Evolutionary conservation across 2,888 invertebrate species (phyloP), one percentile per base, ranked within the genome.

Genomic region (Sphaerophoria taeniata): DNA sequence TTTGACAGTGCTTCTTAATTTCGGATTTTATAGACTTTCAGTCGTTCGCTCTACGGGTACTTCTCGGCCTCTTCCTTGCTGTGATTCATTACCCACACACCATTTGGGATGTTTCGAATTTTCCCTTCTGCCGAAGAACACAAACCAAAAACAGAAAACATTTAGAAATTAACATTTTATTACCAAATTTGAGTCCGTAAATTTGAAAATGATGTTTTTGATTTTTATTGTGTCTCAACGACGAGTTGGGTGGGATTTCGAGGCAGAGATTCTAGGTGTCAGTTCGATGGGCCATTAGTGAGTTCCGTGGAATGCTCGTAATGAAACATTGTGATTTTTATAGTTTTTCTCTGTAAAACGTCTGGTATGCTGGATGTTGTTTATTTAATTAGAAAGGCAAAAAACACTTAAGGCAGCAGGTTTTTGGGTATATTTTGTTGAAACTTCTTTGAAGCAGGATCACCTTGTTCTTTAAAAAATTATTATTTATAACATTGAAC

Each of bases 1-100:
- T 80, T 84, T 84, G 84, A 84, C 79, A 79, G 47, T 75, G 84
- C 75, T 75, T 84, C 80, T 80, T 84, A 80, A 84, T 84, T 84
- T 84, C 60, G 67, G 55, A 75, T 71, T 80, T 80, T 80, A 80
- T n/a, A n/a, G n/a, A n/a, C n/a, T n/a, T n/a, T n/a, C n/a, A n/a
- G n/a, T n/a, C n/a, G n/a, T n/a, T n/a, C n/a, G n/a, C n/a, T 79
- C 65, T 73, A 70, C 67, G 51, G 36, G 34, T 0, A 43, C 11
- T 24, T 43, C 43, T 6, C n/a, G 6, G 24, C 36, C 34, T 33
- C 14, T 34, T 65, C 79, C 70, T 71, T 43, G 71, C 9, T 55
- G 75, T 84, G 84, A 77, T 83, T 83, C 82, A 82, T 77, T 82
- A 72, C 49, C 16, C 56, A 36, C 36, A 24, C 24, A 7, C 3